These are phyloP conservation scores for Tolmerus cingulatus DNA, from an alignment of 2,888 invertebrate species.

Conservation along the genomic window DNA sequence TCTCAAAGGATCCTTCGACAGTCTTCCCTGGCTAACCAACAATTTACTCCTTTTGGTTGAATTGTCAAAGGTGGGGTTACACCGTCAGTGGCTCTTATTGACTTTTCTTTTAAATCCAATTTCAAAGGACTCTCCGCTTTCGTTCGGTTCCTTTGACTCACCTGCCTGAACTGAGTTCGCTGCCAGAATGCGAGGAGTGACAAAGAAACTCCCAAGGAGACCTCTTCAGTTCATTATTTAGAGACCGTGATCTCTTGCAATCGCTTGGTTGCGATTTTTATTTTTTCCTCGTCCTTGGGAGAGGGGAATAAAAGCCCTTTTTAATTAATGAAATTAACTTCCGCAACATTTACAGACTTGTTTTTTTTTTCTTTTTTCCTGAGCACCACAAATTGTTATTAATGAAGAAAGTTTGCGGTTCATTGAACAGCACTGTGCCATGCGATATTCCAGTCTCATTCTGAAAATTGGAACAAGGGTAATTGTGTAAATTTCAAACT, in stretches of 20 bases:
- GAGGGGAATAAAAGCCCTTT: not conserved
- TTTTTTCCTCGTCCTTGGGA: not conserved
- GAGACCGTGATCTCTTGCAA: not conserved
- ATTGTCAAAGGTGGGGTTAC: not conserved
- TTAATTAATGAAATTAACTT: not conserved
- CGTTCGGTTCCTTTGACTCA: not conserved
- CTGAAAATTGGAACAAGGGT: not conserved
- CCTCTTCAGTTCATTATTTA: not conserved
- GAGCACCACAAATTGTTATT: not conserved
- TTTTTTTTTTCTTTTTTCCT: not conserved
- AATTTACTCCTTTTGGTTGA: not conserved
- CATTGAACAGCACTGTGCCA: not conserved
- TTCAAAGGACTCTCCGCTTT: not conserved
- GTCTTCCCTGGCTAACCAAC: not conserved
- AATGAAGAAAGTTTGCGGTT: constrained; percentile 15
- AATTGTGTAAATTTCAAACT: constrained; percentile 15
- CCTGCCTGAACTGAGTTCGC: not conserved
- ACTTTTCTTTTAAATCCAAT: constrained; percentile 1
- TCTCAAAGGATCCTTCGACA: not conserved
- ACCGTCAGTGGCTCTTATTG: not conserved
- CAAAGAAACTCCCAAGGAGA: not conserved
- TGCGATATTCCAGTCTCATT: not conserved
- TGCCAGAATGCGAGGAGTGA: not conserved
- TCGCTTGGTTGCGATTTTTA: not conserved
- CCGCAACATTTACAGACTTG: not conserved